A percentile compares a stretch with the other conserved stretches of the same genome.
These are phyloP conservation scores for Mastacembelus armatus DNA, from an alignment of 2,797 vertebrate species.

Conservation along the genomic window DNA sequence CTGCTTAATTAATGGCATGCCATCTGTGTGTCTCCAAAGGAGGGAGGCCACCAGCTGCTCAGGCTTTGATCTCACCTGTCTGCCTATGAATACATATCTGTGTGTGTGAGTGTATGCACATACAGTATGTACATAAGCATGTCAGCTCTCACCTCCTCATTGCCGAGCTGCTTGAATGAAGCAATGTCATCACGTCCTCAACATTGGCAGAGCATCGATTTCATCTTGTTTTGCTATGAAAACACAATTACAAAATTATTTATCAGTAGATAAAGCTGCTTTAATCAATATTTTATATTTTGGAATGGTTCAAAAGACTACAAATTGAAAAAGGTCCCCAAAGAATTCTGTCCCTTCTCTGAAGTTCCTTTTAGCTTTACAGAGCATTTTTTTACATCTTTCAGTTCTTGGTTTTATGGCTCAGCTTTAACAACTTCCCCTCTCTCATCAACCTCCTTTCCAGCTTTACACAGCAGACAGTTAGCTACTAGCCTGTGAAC, in stretches of 20 bases:
- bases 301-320: neutral
- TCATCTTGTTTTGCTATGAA: neutral
- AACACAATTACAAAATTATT: neutral
- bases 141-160: slow-evolving; percentile 54
- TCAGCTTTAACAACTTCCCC: neutral
- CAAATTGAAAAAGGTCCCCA: neutral
- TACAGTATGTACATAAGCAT: neutral
- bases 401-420: neutral
- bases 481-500: neutral
- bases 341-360: neutral
- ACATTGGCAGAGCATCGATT: neutral
- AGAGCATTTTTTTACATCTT: neutral
- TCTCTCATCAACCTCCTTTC: neutral
- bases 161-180: neutral
- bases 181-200: slow-evolving; percentile 2
- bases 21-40: slow-evolving; percentile 79
- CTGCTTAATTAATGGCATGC: slow-evolving; percentile 79
- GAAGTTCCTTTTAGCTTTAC: neutral
- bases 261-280: neutral
- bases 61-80: slow-evolving; percentile 79
- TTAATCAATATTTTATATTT: neutral
- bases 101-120: slow-evolving; percentile 11
- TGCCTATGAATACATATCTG: slow-evolving; percentile 28
- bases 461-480: neutral
- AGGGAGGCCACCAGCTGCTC: slow-evolving; percentile 73